Percentiles rank a stretch among this genome's conserved stretches.
Evolutionary conservation across 2,797 vertebrate genomes (phyloP).

Genomic region (Chromis chromis): DNA sequence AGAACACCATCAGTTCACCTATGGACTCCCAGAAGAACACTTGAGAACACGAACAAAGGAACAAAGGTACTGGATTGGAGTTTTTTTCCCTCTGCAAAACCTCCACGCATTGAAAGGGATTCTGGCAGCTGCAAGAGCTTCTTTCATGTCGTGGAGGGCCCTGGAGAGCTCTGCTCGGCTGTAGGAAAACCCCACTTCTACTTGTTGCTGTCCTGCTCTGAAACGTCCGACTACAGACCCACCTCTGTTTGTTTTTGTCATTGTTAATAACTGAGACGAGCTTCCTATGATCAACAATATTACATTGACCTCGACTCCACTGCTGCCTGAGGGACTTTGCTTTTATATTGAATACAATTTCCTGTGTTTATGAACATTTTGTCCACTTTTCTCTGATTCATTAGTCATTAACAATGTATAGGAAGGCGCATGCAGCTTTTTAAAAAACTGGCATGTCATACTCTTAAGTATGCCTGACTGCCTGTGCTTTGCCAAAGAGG

Average conservation of each 20-base stretch:
- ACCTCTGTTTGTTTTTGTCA: slow-evolving; percentile 82
- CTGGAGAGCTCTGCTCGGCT: slow-evolving; percentile 44
- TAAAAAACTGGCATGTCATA: slow-evolving; percentile 62
- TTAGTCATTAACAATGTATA: slow-evolving; percentile 76
- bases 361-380: slow-evolving; percentile 80
- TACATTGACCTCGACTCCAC: slow-evolving; percentile 82
- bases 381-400: slow-evolving; percentile 70
- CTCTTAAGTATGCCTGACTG: slow-evolving; percentile 51
- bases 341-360: slow-evolving; percentile 80
- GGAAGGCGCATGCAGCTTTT: slow-evolving; percentile 61
- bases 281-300: slow-evolving; percentile 89
- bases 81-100: slow-evolving; percentile 65
- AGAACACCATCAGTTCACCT: slow-evolving; percentile 56
- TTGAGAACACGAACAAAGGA: slow-evolving; percentile 79
- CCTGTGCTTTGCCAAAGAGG: slow-evolving; percentile 40
- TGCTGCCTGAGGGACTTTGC: slow-evolving; percentile 63
- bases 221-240: slow-evolving; percentile 63
- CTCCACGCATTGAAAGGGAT: slow-evolving; percentile 78
- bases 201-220: slow-evolving; percentile 70
- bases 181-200: slow-evolving; percentile 78
- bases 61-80: slow-evolving; percentile 73
- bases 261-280: slow-evolving; percentile 81
- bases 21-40: slow-evolving; percentile 67
- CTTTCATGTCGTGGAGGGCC: slow-evolving; percentile 75
- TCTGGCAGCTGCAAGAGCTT: slow-evolving; percentile 73